Evolutionary conservation across 2,113 vertebrate genomes (phyloP).

Genomic region (Scomber japonicus): DNA sequence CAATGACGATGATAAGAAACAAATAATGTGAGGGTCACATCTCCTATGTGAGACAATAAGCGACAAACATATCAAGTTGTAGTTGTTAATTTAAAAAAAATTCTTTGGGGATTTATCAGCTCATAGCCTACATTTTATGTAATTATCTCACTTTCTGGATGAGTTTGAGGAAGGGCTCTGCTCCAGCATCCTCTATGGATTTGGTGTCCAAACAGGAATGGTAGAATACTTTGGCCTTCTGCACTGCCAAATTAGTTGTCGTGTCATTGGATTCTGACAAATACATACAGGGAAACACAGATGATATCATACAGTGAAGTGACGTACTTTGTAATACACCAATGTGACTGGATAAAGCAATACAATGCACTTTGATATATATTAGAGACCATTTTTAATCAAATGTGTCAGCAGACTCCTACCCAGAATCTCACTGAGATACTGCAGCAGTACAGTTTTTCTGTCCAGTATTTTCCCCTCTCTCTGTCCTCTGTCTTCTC

Average conservation of each 20-base stretch:
- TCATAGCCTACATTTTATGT: not conserved
- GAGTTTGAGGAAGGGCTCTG: conserved; percentile 86
- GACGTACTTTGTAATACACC: not conserved
- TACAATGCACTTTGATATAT: not conserved
- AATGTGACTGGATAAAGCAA: not conserved
- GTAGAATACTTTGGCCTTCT: conserved; percentile 90
- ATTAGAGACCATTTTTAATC: not conserved
- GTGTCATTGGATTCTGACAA: conserved; percentile 75
- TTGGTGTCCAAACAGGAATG: conserved; percentile 88
- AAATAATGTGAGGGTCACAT: not conserved
- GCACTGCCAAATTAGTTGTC: conserved; percentile 76
- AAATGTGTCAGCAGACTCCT: conserved; percentile 14
- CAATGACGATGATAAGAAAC: not conserved
- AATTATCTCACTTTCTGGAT: conserved; percentile 86
- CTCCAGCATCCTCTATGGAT: conserved; percentile 84
- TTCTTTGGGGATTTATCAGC: not conserved
- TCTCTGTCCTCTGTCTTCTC: conserved; percentile 18
- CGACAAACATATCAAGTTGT: not conserved
- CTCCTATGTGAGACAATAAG: not conserved
- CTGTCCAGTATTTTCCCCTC: conserved; percentile 66
- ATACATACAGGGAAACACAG: not conserved
- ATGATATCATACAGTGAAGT: not conserved
- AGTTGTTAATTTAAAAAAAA: not conserved
- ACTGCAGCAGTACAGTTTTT: conserved; percentile 61
- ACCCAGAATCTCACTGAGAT: conserved; percentile 82